A percentile compares a stretch with the other conserved stretches of the same genome.
These are phyloP conservation scores for Chloropsis cyanopogon DNA, from an alignment of 2,113 vertebrate species.

Conservation along the genomic window DNA sequence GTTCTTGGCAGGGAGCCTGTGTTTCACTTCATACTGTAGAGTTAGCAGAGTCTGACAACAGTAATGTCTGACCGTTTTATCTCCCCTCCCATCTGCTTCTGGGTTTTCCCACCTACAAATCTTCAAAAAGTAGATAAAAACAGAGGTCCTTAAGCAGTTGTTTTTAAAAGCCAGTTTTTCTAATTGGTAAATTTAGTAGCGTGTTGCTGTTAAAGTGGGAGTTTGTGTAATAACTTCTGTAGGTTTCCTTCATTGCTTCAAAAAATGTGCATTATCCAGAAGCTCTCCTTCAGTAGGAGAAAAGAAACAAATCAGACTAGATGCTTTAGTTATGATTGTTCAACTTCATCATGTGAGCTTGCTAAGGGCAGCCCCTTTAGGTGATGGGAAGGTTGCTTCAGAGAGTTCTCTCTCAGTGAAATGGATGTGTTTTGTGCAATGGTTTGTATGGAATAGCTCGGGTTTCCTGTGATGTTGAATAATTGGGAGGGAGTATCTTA, in stretches of 20 bases:
- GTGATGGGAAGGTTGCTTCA: not conserved
- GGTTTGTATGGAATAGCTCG: not conserved
- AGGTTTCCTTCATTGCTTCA: not conserved
- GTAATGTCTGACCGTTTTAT: not conserved
- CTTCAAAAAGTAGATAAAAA: slow-evolving; percentile 9
- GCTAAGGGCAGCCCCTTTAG: not conserved
- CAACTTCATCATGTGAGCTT: not conserved
- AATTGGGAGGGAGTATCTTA: not conserved
- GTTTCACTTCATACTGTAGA: slow-evolving; percentile 29
- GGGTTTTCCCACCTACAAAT: slow-evolving; percentile 10
- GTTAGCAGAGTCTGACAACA: slow-evolving; percentile 31
- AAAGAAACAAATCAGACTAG: not conserved
- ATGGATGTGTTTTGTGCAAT: not conserved
- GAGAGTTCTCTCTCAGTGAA: not conserved
- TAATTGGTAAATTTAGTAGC: not conserved
- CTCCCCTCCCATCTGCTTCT: slow-evolving; percentile 25
- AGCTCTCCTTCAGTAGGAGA: not conserved
- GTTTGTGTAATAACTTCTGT: slow-evolving; percentile 12
- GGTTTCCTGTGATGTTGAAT: not conserved
- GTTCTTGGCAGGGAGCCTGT: slow-evolving; percentile 52
- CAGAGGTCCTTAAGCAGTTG: not conserved
- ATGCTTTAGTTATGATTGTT: not conserved
- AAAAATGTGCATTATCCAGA: not conserved
- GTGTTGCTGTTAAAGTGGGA: slow-evolving; percentile 2
- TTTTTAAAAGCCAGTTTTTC: not conserved